A percentile compares a stretch with the other conserved stretches of the same genome.
Conservation (phyloP, 2,113 vertebrate genomes). For the Pseudopipra pipra region DNA sequence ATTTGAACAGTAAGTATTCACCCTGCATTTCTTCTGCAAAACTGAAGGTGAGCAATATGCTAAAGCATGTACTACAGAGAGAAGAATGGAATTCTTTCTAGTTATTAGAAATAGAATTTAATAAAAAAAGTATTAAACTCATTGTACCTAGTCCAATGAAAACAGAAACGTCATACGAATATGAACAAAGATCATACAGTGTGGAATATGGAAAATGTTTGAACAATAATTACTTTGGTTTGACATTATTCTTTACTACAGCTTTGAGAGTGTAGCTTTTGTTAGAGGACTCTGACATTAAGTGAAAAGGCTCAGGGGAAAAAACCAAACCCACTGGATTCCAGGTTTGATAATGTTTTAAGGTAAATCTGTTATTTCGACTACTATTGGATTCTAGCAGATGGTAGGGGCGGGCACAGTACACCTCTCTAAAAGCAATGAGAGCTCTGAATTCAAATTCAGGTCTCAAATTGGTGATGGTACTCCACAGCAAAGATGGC, state of each 20-base stretch:
- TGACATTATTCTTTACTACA: neutral
- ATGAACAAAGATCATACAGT: constrained; percentile 8
- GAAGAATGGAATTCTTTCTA: constrained; percentile 39
- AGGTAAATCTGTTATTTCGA: neutral
- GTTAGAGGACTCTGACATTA: neutral
- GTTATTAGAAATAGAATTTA: constrained; percentile 62
- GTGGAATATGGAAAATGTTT: constrained; percentile 1
- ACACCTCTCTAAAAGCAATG: neutral
- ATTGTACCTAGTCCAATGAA: constrained; percentile 42
- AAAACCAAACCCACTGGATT: neutral
- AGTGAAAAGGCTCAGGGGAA: neutral
- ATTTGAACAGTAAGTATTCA: neutral
- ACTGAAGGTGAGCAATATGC: constrained; percentile 7
- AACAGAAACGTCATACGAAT: constrained; percentile 42
- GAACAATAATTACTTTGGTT: constrained; percentile 1
- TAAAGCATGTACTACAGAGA: neutral
- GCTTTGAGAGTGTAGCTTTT: neutral
- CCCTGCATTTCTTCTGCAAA: neutral
- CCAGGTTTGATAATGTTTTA: neutral
- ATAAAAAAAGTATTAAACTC: constrained; percentile 59
- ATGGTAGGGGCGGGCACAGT: neutral
- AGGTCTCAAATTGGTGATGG: neutral
- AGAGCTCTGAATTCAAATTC: neutral
- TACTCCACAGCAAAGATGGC: neutral
- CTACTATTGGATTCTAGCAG: neutral